Conservation (phyloP, 1,140 invertebrate species). For the Bradynema listronoti region DNA sequence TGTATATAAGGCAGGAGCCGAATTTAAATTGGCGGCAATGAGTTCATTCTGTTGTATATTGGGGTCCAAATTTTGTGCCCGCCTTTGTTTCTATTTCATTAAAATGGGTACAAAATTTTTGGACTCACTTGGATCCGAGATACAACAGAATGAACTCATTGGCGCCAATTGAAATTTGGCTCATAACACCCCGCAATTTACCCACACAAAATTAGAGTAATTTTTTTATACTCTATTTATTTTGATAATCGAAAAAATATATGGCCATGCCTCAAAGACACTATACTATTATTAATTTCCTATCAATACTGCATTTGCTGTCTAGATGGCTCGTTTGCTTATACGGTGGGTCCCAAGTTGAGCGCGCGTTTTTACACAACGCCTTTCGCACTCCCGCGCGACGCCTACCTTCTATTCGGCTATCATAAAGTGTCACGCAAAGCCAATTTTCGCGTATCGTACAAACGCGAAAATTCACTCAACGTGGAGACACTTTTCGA, state of each 20-base stretch:
- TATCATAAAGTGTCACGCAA: constrained; percentile 8
- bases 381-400: not conserved
- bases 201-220: not conserved
- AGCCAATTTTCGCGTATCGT: constrained; percentile 5
- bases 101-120: not conserved
- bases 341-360: constrained; percentile 6
- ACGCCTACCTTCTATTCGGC: constrained; percentile 9
- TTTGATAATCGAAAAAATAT: not conserved
- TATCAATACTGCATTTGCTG: not conserved
- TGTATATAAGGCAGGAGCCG: not conserved
- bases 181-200: not conserved
- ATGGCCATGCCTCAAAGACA: not conserved
- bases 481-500: constrained; percentile 5
- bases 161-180: not conserved
- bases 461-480: not conserved
- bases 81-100: not conserved
- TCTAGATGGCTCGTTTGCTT: constrained; percentile 4
- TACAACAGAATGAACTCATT: not conserved
- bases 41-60: not conserved
- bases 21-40: not conserved
- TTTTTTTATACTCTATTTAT: not conserved
- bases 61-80: not conserved
- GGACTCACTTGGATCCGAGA: not conserved
- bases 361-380: not conserved
- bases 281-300: not conserved